phyloP scores from a whole-genome alignment of 1,140 invertebrate species.

The Pseudomyrmex cubaensis region DNA sequence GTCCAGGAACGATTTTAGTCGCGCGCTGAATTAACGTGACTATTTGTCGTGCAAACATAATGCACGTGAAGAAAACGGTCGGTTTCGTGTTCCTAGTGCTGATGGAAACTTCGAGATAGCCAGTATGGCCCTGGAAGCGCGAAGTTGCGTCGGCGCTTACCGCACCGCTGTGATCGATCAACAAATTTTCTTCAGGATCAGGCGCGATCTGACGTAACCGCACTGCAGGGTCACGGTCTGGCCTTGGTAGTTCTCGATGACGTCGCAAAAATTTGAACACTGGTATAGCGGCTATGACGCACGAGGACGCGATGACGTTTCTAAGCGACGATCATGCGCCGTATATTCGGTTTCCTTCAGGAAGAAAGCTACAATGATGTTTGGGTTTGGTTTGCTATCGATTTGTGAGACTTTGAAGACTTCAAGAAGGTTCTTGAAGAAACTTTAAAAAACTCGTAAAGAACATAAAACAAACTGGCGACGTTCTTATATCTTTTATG shows the following conservation, averaged over 20 bases:
- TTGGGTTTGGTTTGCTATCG: neutral
- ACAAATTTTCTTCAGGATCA: slow-evolving; percentile 68
- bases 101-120: slow-evolving; percentile 34
- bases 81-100: neutral
- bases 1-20: neutral
- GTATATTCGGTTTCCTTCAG: neutral
- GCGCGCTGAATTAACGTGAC: slow-evolving; percentile 22
- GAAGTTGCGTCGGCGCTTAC: slow-evolving; percentile 67
- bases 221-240: slow-evolving; percentile 68
- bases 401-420: neutral
- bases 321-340: neutral
- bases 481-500: neutral
- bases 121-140: slow-evolving; percentile 7
- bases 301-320: slow-evolving; percentile 11
- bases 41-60: slow-evolving; percentile 51
- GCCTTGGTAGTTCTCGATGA: slow-evolving; percentile 62
- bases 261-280: slow-evolving; percentile 45
- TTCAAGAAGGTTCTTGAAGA: neutral
- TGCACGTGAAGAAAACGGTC: slow-evolving; percentile 32
- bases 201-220: slow-evolving; percentile 39
- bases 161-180: slow-evolving; percentile 64
- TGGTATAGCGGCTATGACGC: neutral
- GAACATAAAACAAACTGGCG: no score
- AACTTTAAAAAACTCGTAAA: neutral
- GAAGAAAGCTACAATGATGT: neutral